Evolutionary conservation across 2,797 vertebrate genomes (phyloP).

Genomic region (Meriones psammophilus): DNA sequence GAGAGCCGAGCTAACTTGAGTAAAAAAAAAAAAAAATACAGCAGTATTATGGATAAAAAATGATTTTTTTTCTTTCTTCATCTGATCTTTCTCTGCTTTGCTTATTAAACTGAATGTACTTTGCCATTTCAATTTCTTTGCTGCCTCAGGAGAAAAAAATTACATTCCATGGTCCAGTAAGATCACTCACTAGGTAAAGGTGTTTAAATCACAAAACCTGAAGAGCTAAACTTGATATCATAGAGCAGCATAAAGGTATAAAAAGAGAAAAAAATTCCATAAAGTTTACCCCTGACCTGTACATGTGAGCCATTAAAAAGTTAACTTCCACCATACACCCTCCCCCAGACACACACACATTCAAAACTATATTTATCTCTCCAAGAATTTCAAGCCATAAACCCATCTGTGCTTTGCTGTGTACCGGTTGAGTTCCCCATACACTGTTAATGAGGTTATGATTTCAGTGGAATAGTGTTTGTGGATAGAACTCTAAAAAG

Average conservation of each 20-base stretch:
- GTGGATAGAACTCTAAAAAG: background rate
- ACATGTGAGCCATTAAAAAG: background rate
- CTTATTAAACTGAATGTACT: background rate
- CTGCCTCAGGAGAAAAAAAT: background rate
- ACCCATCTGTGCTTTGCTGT: background rate
- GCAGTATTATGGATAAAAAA: background rate
- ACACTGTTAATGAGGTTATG: no score
- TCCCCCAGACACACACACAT: background rate
- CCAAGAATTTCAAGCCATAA: background rate
- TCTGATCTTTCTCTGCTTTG: background rate
- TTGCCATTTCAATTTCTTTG: background rate
- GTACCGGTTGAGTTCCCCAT: background rate
- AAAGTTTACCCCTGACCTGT: background rate
- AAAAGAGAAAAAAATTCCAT: background rate
- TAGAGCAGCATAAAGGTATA: background rate
- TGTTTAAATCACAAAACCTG: background rate
- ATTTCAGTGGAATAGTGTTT: background rate
- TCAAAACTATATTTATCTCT: background rate
- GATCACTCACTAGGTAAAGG: background rate
- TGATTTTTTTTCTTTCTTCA: background rate
- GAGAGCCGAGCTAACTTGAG: background rate
- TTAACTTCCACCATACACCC: background rate
- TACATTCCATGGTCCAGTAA: rapidly evolving
- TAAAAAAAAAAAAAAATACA: background rate
- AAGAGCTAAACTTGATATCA: background rate